A percentile compares a stretch with the other conserved stretches of the same genome.
Conservation (phyloP, 2,113 vertebrate genomes). For the Cyrtonyx montezumae region DNA sequence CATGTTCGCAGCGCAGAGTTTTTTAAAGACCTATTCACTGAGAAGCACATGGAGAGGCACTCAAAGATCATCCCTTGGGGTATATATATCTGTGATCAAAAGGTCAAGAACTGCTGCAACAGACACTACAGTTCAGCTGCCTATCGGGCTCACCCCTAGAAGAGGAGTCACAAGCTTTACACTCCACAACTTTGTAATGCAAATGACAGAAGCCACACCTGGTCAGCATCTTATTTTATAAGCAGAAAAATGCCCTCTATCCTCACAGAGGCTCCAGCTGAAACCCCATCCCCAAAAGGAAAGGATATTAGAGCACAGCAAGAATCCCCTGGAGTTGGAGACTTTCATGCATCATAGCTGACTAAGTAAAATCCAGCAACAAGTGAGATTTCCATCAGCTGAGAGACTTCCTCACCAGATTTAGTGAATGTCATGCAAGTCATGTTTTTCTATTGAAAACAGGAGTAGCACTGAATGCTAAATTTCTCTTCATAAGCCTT, state of each 20-base stretch:
- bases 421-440: neutral
- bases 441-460: neutral
- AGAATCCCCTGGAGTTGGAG: neutral
- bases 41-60: neutral
- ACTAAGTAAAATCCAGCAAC: neutral
- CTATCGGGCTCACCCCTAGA: neutral
- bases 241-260: neutral
- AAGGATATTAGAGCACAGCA: neutral
- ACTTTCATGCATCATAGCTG: accelerated
- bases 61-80: neutral
- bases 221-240: neutral
- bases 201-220: neutral
- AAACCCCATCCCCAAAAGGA: neutral
- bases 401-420: neutral
- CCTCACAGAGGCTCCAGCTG: neutral
- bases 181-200: neutral
- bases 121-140: neutral
- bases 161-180: neutral
- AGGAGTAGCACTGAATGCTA: neutral
- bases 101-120: neutral
- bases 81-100: neutral
- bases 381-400: neutral
- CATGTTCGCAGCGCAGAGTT: accelerated
- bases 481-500: neutral
- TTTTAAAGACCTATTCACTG: neutral